Base-by-base conservation (phyloP, 1,140 invertebrate genomes). In the Tenebrio molitor region DNA sequence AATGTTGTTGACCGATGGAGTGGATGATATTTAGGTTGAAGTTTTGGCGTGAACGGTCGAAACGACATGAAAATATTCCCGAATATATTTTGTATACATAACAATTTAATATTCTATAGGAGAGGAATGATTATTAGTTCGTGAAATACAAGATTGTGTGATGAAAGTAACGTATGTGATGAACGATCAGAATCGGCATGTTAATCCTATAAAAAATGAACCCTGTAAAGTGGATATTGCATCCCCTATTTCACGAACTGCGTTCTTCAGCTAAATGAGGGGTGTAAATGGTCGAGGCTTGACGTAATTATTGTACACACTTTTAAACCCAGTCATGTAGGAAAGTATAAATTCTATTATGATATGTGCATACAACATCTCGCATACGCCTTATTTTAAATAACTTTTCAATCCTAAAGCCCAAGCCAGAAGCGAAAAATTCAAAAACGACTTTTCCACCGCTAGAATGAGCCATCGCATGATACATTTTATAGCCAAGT, bases 291-390 rank as follows among this genome's bases (percentile, higher is more conserved):
- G 78, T 79, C 76, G 76, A 79, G 75, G 74, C 72, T 73, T 74
- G 70, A 77, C 66, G 50, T 75, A 65, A 73, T 78, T 77, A 77
- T 77, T 79, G 78, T 79, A 78, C 76, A 79, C 76, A 79, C 74
- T 77, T 77, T 73, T 69, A 41, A 74, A 71, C 71, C 69, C 72
- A 62, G 66, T 65, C 44, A 74, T 72, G 72, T 79, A 79, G 78
- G 76, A 81, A 81, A 81, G 79, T 81, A 81, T 79, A 78, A 81
- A 81, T 76, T 75, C 73, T 80, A 76, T 77, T 69, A 79, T 79
- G 79, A 80, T 81, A 81, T 81, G 79, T 81, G 78, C 78, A 81
- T 78, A 79, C 78, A 74, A 72, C 73, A 73, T 75, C 69, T 74
- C 64, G 53, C 69, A 71, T 70, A 66, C 67, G 68, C 74, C 53